Evolutionary conservation across 2,888 invertebrate species (phyloP).

Genomic region (Gari tellinella): DNA sequence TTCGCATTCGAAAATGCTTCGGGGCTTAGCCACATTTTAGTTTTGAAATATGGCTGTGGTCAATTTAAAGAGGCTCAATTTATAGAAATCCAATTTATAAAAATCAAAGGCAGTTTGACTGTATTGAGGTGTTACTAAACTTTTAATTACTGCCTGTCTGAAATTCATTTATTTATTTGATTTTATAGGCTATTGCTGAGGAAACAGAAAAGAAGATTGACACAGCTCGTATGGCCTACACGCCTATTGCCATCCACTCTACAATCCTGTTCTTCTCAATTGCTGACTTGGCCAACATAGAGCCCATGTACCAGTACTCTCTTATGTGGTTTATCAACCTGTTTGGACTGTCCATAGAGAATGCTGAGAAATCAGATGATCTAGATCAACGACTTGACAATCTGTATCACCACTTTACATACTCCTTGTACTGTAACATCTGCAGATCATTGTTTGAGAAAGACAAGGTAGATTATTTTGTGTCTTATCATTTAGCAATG

Average conservation of each 20-base stretch:
- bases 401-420: conserved; percentile 84
- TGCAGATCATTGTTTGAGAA: conserved; percentile 85
- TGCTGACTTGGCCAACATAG: conserved; percentile 85
- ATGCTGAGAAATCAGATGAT: conserved; percentile 84
- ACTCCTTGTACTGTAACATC: conserved; percentile 85
- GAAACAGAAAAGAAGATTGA: conserved; percentile 85
- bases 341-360: conserved; percentile 85
- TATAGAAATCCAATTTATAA: too few species aligned
- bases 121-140: too few species aligned
- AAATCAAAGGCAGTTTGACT: too few species aligned
- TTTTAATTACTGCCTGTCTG: too few species aligned
- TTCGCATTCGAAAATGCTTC: too few species aligned
- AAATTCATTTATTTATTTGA: not conserved
- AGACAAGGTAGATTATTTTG: conserved; percentile 85
- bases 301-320: conserved; percentile 86
- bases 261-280: conserved; percentile 85
- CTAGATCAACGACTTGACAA: conserved; percentile 80
- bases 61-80: too few species aligned
- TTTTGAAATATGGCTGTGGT: too few species aligned
- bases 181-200: conserved; percentile 82
- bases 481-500: too few species aligned
- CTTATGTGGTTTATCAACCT: conserved; percentile 85
- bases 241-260: conserved; percentile 84
- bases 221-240: conserved; percentile 84
- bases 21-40: too few species aligned